These are phyloP conservation scores for Myxocyprinus asiaticus DNA, from an alignment of 2,113 vertebrate species.

Conservation along the genomic window DNA sequence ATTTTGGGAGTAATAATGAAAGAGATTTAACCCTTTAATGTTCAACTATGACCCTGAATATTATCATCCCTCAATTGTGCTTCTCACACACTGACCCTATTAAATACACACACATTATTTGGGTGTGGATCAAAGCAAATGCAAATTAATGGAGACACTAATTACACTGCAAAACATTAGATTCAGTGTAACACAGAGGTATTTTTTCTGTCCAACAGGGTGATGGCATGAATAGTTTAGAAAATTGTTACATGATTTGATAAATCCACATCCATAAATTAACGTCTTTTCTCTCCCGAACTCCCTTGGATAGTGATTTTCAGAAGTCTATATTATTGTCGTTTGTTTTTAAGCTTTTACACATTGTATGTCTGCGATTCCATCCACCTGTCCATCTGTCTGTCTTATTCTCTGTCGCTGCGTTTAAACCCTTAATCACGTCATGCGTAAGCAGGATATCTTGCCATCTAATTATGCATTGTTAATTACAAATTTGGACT, in stretches of 20 bases:
- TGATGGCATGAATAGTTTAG: background rate
- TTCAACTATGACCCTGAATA: constrained; percentile 54
- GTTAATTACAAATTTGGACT: constrained; percentile 67
- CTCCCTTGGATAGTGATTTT: no score
- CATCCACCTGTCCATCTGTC: background rate
- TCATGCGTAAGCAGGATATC: constrained; percentile 14
- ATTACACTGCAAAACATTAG: constrained; percentile 7
- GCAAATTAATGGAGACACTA: background rate
- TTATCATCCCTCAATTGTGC: background rate
- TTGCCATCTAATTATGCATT: constrained; percentile 58
- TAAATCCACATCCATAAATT: background rate
- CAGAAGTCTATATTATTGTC: no score
- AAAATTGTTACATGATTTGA: background rate
- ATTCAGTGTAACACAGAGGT: background rate
- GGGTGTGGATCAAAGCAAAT: background rate
- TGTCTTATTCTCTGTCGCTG: no score
- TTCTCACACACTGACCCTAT: background rate
- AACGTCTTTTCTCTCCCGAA: background rate
- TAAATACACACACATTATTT: background rate
- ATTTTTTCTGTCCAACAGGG: background rate
- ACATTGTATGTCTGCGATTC: background rate
- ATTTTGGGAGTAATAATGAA: constrained; percentile 61
- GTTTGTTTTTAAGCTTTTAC: background rate
- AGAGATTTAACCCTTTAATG: constrained; percentile 60
- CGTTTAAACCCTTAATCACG: constrained; percentile 22